Evolutionary conservation across 1,140 invertebrate species (phyloP), one percentile per base, ranked within the genome.

Genomic region (Pseudomyrmex gracilis): DNA sequence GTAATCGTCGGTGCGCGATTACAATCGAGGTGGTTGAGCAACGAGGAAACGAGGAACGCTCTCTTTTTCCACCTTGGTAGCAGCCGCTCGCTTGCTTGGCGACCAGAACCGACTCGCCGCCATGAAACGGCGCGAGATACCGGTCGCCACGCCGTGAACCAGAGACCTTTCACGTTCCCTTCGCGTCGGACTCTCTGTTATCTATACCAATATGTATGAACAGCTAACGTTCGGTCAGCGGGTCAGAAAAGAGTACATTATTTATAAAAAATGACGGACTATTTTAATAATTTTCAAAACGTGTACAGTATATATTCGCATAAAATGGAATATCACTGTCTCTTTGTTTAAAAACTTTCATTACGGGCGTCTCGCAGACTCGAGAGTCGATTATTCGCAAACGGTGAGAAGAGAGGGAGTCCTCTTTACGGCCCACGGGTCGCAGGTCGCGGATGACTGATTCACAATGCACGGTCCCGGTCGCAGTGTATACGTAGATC

Each of bases 141-240:
- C 76, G 53, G 76, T 80, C 66, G 66, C 76, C 76, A 80, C 66
- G 66, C 66, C 66, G 66, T 80, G 76, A 80, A 80, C 76, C 76
- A 80, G 66, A 80, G 76, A 80, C 76, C 76, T 80, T 80, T 80
- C 76, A 80, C 76, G 76, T 80, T 80, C 53, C 76, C 76, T 80
- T 70, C 76, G 51, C 76, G 66, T 17, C 24, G 76, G 12, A 5
- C 34, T 34, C 22, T 70, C 66, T 70, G 66, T 80, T 80, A 70
- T 80, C 76, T 80, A 80, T 70, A 57, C 57, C 43, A 51, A 22
- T 78, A 74, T n/a, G 24, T 20, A 45, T 58, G 73, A 47, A 13
- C 53, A 58, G 66, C 64, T 20, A 20, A 2, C 49, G 13, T 13
- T 15, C 12, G 15, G 8, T 34, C 34, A 34, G 34, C 34, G 34